Percentiles rank a stretch among this genome's conserved stretches.
These are phyloP conservation scores for Malaclemys terrapin DNA, from an alignment of 2,113 vertebrate species.

Conservation along the genomic window DNA sequence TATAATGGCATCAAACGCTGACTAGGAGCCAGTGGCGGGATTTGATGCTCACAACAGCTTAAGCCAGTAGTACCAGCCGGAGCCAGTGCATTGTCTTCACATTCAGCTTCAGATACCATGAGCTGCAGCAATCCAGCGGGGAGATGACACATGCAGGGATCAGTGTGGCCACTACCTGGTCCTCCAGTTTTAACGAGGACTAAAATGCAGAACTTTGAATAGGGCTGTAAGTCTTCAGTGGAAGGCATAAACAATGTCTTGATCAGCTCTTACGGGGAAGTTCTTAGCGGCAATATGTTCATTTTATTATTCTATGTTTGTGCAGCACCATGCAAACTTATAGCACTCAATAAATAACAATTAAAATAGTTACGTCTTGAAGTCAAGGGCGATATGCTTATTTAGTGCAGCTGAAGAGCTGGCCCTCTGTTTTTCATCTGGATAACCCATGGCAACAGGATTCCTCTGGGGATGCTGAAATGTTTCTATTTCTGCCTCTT, in stretches of 20 bases:
- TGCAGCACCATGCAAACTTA: not conserved
- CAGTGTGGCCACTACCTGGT: not conserved
- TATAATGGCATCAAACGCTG: not conserved
- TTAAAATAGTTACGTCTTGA: not conserved
- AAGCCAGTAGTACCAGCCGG: not conserved
- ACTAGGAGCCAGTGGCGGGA: rapidly evolving
- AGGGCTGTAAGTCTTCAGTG: not conserved
- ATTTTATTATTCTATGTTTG: not conserved
- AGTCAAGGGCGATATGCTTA: not conserved
- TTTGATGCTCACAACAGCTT: not conserved
- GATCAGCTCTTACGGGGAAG: not conserved
- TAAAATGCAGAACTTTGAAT: not conserved
- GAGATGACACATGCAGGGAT: not conserved
- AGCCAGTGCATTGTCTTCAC: not conserved
- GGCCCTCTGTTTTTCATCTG: not conserved
- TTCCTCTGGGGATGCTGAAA: not conserved
- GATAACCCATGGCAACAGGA: not conserved
- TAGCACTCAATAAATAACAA: not conserved
- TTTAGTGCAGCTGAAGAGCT: not conserved
- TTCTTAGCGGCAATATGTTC: not conserved
- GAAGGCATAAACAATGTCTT: not conserved
- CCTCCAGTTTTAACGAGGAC: not conserved
- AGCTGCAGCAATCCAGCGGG: not conserved
- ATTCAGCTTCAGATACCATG: not conserved
- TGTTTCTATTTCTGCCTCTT: not conserved